Conservation (phyloP, 2,797 vertebrate species). For the Glyptemys insculpta region DNA sequence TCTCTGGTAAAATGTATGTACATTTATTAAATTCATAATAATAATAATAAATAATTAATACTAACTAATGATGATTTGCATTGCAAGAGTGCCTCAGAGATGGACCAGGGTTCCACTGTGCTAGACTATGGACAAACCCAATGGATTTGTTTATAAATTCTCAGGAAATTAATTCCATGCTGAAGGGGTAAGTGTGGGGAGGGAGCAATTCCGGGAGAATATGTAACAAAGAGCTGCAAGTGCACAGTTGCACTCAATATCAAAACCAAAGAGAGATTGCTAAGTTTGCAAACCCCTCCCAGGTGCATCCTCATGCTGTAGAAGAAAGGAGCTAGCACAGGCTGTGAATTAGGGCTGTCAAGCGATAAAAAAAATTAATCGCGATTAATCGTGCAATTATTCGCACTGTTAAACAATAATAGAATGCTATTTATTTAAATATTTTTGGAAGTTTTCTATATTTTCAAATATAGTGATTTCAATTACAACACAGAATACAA, state of each 20-base stretch:
- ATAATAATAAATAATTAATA: not conserved
- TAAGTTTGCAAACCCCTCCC: not conserved
- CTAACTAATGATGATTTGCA: not conserved
- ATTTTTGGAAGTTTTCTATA: too few species aligned
- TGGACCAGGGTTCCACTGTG: not conserved
- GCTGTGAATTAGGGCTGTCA: not conserved
- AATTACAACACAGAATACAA: too few species aligned
- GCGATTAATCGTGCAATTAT: too few species aligned
- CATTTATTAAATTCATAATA: not conserved
- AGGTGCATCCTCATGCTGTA: not conserved
- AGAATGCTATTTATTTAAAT: too few species aligned
- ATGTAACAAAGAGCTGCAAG: not conserved
- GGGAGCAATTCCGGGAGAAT: not conserved
- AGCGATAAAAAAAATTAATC: too few species aligned
- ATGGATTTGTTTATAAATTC: not conserved
- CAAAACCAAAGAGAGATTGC: not conserved
- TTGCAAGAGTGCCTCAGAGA: not conserved
- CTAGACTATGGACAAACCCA: not conserved
- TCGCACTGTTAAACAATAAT: too few species aligned
- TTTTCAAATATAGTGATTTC: too few species aligned
- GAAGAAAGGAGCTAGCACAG: not conserved
- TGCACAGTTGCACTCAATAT: not conserved
- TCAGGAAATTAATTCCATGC: not conserved
- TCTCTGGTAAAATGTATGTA: not conserved
- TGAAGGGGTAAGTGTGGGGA: not conserved